phyloP scores from a whole-genome alignment of 2,888 invertebrate species.

The Chironomus riparius region DNA sequence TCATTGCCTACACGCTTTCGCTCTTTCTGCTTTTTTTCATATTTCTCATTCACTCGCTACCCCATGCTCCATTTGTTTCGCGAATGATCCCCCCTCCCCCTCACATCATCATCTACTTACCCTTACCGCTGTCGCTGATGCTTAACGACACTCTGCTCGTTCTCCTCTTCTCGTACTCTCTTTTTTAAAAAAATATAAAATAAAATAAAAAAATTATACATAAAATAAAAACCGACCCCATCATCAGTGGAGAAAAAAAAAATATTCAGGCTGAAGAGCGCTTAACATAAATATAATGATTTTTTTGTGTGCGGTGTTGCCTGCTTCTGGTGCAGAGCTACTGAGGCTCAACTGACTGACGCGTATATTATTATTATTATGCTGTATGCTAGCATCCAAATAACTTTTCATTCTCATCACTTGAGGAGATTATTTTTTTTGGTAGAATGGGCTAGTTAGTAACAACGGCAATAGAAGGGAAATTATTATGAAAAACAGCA shows the following conservation, averaged over 20 bases:
- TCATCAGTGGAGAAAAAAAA: constrained; percentile 15
- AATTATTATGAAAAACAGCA: no score
- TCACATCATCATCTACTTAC: not conserved
- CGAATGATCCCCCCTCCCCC: not conserved
- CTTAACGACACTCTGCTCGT: constrained; percentile 15
- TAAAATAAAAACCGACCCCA: constrained; percentile 26
- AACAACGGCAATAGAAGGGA: no score
- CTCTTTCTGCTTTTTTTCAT: not conserved
- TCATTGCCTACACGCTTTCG: not conserved
- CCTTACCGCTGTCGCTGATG: not conserved
- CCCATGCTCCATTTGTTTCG: not conserved
- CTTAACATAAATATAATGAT: constrained; percentile 26
- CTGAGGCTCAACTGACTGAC: not conserved
- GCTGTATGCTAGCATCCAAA: not conserved
- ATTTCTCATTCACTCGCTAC: not conserved
- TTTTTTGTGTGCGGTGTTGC: constrained; percentile 7
- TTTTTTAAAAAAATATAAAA: constrained; percentile 1
- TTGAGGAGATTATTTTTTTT: not conserved
- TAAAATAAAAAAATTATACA: constrained; percentile 25
- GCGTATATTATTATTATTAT: not conserved
- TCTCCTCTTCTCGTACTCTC: not conserved
- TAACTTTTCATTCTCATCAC: not conserved
- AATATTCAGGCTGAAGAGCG: constrained; percentile 12
- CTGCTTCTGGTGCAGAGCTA: not conserved
- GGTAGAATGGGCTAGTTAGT: no score